A percentile compares a stretch with the other conserved stretches of the same genome.
Evolutionary conservation across 2,113 vertebrate genomes (phyloP).

Genomic region (Callochromis pleurospilus): DNA sequence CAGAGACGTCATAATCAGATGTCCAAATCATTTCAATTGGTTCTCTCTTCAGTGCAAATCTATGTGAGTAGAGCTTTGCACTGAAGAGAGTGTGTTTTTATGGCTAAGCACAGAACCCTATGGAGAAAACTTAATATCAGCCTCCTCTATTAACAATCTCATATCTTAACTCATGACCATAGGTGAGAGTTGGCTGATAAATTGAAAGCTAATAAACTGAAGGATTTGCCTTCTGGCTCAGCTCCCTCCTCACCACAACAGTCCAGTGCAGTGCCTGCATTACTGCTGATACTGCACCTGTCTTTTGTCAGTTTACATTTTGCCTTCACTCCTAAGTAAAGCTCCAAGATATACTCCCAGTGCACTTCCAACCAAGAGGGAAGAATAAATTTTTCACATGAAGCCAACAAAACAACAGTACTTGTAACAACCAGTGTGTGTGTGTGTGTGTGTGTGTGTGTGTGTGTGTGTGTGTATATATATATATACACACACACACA

Average conservation of each 20-base stretch:
- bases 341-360: neutral
- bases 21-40: neutral
- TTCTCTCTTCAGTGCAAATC: neutral
- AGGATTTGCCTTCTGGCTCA: neutral
- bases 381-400: neutral
- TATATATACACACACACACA: accelerated
- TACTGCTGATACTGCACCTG: neutral
- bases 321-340: neutral
- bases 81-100: neutral
- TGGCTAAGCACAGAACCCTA: neutral
- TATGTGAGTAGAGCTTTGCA: neutral
- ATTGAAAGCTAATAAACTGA: neutral
- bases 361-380: neutral
- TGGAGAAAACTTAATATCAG: neutral
- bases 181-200: neutral
- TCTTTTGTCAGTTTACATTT: neutral
- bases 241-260: neutral
- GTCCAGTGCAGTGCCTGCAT: neutral
- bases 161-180: neutral
- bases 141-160: neutral
- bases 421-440: neutral
- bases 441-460: accelerated
- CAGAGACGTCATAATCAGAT: neutral
- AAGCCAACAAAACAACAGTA: neutral
- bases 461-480: accelerated